Conservation (phyloP, 2,888 invertebrate genomes). For the Phaedon cochleariae region DNA sequence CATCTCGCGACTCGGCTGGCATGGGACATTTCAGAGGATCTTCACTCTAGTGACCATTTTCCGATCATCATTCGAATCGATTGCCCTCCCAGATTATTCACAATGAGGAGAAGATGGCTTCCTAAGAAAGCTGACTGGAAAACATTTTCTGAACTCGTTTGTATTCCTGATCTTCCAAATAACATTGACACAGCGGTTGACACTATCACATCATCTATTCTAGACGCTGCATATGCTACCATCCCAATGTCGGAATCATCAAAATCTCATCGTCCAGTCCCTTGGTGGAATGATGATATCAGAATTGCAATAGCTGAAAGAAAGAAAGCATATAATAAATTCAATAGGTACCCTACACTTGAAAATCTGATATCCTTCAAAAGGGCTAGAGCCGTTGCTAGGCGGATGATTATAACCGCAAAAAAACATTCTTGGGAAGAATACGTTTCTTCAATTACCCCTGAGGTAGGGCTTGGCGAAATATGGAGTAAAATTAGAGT, state of each 20-base stretch:
- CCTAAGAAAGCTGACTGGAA: constrained; percentile 1
- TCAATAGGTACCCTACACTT: constrained; percentile 1
- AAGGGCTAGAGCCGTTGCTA: constrained; percentile 6
- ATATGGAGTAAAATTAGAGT: constrained; percentile 13
- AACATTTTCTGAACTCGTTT: background rate
- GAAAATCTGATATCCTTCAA: constrained; percentile 3
- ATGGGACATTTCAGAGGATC: constrained; percentile 3
- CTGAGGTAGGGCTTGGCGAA: background rate
- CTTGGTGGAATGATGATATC: constrained; percentile 1
- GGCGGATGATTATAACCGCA: background rate
- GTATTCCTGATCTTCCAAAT: background rate
- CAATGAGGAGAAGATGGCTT: background rate
- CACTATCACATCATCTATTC: background rate
- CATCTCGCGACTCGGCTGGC: background rate
- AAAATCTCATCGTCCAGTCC: background rate
- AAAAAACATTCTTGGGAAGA: constrained; percentile 6
- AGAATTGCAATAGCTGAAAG: background rate
- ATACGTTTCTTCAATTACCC: constrained; percentile 6
- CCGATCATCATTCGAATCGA: background rate
- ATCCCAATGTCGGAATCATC: constrained; percentile 1
- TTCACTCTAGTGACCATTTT: constrained; percentile 10
- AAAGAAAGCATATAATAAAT: constrained; percentile 7
- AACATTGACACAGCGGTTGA: background rate
- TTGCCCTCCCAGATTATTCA: background rate
- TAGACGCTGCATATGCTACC: background rate